Conservation (phyloP, 2,797 vertebrate genomes). For the Danio jaintianensis region DNA sequence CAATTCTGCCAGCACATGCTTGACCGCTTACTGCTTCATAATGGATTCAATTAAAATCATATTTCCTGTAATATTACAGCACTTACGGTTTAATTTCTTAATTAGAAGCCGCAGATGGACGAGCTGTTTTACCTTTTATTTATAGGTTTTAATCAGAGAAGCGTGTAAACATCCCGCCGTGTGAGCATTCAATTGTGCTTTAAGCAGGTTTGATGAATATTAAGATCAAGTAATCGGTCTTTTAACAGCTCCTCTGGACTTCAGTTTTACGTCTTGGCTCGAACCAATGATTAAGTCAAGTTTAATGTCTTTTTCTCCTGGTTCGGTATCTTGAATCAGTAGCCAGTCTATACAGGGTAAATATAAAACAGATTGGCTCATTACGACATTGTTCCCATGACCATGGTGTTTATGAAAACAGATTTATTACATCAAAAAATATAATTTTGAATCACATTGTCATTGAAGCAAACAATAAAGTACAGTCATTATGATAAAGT, state of each 20-base stretch:
- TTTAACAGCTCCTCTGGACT: slow-evolving; percentile 38
- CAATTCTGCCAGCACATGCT: not conserved
- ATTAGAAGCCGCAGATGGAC: not conserved
- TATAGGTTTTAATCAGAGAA: slow-evolving; percentile 25
- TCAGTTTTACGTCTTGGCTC: slow-evolving; percentile 50
- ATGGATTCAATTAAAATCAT: slow-evolving; percentile 22
- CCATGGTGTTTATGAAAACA: slow-evolving; percentile 35
- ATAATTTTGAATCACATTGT: not conserved
- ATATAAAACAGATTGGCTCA: slow-evolving; percentile 68
- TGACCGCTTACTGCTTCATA: not conserved
- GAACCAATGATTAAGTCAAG: slow-evolving; percentile 66
- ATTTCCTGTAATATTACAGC: slow-evolving; percentile 6
- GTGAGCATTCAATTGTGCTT: not conserved
- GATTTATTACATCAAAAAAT: not conserved
- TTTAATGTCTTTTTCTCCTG: slow-evolving; percentile 64
- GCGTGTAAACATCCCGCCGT: slow-evolving; percentile 9
- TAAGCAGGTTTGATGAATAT: slow-evolving; percentile 29
- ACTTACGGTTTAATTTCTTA: not conserved
- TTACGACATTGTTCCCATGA: slow-evolving; percentile 68
- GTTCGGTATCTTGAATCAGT: slow-evolving; percentile 63
- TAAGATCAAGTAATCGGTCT: slow-evolving; percentile 12
- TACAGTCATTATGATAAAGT: slow-evolving; percentile 8
- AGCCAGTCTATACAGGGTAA: slow-evolving; percentile 67
- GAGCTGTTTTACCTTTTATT: not conserved
- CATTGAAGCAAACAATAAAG: not conserved